A percentile compares a stretch with the other conserved stretches of the same genome.
Conservation (phyloP, 2,888 invertebrate genomes). For the Sericinus montela region DNA sequence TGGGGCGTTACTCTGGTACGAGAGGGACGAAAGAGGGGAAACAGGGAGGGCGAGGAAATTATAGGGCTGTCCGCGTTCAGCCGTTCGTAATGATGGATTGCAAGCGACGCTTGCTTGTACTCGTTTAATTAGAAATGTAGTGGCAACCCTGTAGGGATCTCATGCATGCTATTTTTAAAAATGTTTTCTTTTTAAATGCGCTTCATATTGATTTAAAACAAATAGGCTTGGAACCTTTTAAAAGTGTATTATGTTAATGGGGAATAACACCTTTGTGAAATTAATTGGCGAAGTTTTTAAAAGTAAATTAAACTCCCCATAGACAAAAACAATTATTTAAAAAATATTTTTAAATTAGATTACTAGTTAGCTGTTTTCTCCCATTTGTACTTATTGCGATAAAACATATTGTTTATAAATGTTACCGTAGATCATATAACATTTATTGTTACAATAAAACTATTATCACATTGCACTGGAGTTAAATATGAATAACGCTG, state of each 20-base stretch:
- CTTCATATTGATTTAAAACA: conserved; percentile 7
- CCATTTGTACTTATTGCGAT: too few species aligned
- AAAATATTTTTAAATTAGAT: too few species aligned
- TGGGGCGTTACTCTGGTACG: conserved; percentile 28
- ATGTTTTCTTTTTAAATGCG: conserved; percentile 16
- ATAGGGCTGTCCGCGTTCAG: conserved; percentile 64
- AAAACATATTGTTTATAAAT: too few species aligned
- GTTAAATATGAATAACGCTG: not conserved
- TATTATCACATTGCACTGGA: too few species aligned
- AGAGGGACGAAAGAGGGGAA: conserved; percentile 29
- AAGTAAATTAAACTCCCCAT: too few species aligned
- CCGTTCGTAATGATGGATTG: conserved; percentile 68
- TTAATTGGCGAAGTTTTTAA: too few species aligned
- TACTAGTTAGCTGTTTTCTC: too few species aligned
- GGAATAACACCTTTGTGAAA: too few species aligned
- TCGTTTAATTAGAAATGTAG: conserved; percentile 58
- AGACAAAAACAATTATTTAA: too few species aligned
- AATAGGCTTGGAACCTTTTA: conserved; percentile 10
- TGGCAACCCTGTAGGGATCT: conserved; percentile 51
- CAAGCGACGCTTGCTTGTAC: conserved; percentile 40
- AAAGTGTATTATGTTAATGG: too few species aligned
- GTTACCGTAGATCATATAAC: too few species aligned
- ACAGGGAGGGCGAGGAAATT: conserved; percentile 54
- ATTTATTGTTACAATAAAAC: too few species aligned
- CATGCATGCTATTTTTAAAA: conserved; percentile 10